Percentiles rank a stretch among this genome's conserved stretches.
These are phyloP conservation scores for Drosophila leonis DNA, from an alignment of 2,888 invertebrate species.

Conservation along the genomic window DNA sequence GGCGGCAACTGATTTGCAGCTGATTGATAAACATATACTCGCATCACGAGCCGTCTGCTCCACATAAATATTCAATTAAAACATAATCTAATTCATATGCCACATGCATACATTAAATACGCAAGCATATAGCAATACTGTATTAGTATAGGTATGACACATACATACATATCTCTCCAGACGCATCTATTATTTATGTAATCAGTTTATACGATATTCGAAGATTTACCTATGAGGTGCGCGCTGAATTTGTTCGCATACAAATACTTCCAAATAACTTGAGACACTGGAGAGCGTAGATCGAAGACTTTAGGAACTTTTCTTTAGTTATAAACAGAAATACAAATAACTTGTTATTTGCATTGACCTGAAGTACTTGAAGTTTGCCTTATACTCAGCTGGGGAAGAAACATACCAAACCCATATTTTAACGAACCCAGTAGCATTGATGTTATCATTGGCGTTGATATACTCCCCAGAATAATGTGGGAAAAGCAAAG, in stretches of 20 bases:
- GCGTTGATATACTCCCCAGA: too few relatives aligned
- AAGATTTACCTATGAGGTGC: neutral
- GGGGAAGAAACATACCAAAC: too few relatives aligned
- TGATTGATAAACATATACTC: conserved; percentile 12
- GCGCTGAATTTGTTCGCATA: neutral
- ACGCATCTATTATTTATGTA: neutral
- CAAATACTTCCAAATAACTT: neutral
- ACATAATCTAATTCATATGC: conserved; percentile 7
- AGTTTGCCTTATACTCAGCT: too few relatives aligned
- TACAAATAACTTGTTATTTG: too few relatives aligned
- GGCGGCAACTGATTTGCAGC: conserved; percentile 47
- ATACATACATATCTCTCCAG: neutral
- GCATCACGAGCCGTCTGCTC: conserved; percentile 3
- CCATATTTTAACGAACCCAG: too few relatives aligned
- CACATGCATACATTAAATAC: neutral
- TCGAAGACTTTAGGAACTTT: neutral
- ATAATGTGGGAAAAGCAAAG: too few relatives aligned
- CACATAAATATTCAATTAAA: conserved; percentile 1
- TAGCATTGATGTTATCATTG: too few relatives aligned
- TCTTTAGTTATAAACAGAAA: too few relatives aligned
- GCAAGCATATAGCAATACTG: neutral
- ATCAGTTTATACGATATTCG: neutral
- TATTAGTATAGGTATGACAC: neutral
- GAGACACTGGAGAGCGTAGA: too few relatives aligned
- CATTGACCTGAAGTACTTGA: too few relatives aligned